Evolutionary conservation across 2,888 invertebrate species (phyloP).

Genomic region (Dicyrtoma fusca): DNA sequence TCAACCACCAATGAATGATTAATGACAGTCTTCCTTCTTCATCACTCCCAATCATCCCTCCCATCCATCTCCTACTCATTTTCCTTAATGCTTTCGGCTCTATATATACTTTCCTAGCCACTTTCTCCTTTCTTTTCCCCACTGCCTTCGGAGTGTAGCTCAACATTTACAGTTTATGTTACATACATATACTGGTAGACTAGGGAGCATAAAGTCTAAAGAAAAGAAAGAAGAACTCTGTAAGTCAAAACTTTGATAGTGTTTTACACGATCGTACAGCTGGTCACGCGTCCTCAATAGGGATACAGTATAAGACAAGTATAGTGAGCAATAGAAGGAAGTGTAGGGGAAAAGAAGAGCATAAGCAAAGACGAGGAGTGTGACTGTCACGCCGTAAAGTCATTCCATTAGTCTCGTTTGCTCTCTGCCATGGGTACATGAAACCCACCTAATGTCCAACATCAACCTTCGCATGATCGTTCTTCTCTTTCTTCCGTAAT

Average conservation of each 20-base stretch:
- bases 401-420: constrained; percentile 36
- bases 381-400: constrained; percentile 28
- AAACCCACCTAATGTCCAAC: constrained; percentile 31
- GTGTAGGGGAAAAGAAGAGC: constrained; percentile 5
- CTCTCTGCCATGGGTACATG: constrained; percentile 28
- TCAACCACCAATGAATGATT: constrained; percentile 55
- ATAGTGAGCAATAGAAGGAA: not conserved
- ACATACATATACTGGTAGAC: not conserved
- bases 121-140: not conserved
- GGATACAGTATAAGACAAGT: too few relatives aligned
- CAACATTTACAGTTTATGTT: not conserved
- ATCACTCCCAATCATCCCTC: constrained; percentile 51
- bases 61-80: constrained; percentile 45
- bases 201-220: not conserved
- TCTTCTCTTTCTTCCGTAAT: constrained; percentile 9
- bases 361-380: constrained; percentile 3
- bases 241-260: not conserved
- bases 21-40: constrained; percentile 51
- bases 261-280: too few relatives aligned
- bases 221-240: not conserved
- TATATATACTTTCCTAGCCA: not conserved
- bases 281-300: too few relatives aligned
- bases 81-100: constrained; percentile 9
- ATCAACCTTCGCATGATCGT: constrained; percentile 21
- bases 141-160: not conserved